Percentiles rank a stretch among this genome's conserved stretches.
phyloP scores from a whole-genome alignment of 2,888 invertebrate genomes.

The Eupithecia vulgata region DNA sequence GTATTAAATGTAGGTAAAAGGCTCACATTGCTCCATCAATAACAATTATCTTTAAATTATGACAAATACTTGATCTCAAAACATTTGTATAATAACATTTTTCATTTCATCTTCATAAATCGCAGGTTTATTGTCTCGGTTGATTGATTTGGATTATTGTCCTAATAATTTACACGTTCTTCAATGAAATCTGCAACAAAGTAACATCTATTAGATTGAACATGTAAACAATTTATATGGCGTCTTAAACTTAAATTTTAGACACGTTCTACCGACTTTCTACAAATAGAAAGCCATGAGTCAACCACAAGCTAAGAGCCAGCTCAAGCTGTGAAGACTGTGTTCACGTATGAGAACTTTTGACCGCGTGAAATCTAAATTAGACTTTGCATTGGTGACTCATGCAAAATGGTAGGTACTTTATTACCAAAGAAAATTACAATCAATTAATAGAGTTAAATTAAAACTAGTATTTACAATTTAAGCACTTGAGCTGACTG shows the following conservation, averaged over 20 bases:
- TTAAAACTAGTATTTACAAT: too few relatives aligned
- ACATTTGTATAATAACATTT: constrained; percentile 39
- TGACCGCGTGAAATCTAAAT: constrained; percentile 41
- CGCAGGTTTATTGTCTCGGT: constrained; percentile 52
- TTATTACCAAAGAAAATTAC: too few relatives aligned
- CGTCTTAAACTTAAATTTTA: constrained; percentile 41
- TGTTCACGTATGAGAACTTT: constrained; percentile 41
- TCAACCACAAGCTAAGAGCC: constrained; percentile 35
- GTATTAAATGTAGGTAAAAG: constrained; percentile 37
- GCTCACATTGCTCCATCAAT: constrained; percentile 60
- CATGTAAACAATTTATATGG: constrained; percentile 28
- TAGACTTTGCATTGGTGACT: constrained; percentile 33
- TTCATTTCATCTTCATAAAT: constrained; percentile 20
- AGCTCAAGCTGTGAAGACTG: constrained; percentile 38
- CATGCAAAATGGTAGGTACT: too few relatives aligned
- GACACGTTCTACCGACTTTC: constrained; percentile 35
- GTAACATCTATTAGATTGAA: constrained; percentile 38
- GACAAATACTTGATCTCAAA: constrained; percentile 43
- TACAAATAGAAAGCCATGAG: constrained; percentile 41
- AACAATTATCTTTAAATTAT: constrained; percentile 51
- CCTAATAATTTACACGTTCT: constrained; percentile 46
- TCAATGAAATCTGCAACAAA: constrained; percentile 65
- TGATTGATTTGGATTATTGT: constrained; percentile 56
- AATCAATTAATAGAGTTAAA: too few relatives aligned
- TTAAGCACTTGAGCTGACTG: too few relatives aligned